Conservation (phyloP, 2,797 vertebrate species). For the Chaunax sp. region DNA sequence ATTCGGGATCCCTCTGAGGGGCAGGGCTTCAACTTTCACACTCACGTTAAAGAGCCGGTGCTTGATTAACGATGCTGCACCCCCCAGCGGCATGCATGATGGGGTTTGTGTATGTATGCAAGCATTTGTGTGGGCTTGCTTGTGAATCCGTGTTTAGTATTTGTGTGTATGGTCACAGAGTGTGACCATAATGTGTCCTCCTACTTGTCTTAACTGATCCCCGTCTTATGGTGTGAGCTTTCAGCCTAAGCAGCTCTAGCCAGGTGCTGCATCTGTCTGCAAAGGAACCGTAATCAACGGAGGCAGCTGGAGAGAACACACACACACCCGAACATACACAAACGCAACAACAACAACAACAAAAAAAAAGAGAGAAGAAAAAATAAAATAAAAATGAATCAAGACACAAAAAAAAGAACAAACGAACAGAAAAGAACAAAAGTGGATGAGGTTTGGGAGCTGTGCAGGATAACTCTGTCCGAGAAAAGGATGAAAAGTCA, state of each 20-base stretch:
- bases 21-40: constrained; percentile 87
- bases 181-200: constrained; percentile 92
- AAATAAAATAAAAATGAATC: constrained; percentile 72
- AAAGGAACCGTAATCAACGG: constrained; percentile 99
- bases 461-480: constrained; percentile 82
- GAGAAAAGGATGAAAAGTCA: constrained; percentile 84
- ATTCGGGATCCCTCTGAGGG: constrained; percentile 66
- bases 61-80: constrained; percentile 78
- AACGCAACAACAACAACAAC: constrained; percentile 40
- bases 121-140: constrained; percentile 34
- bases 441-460: constrained; percentile 91
- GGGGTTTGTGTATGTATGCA: constrained; percentile 71
- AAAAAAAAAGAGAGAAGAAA: constrained; percentile 54
- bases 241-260: constrained; percentile 99
- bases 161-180: constrained; percentile 90
- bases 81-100: constrained; percentile 85
- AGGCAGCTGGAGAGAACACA: constrained; percentile 93
- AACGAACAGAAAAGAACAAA: constrained; percentile 83
- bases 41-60: constrained; percentile 78
- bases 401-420: constrained; percentile 77
- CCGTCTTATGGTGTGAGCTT: constrained; percentile 99
- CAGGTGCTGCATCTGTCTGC: constrained; percentile 99
- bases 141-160: constrained; percentile 76
- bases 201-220: constrained; percentile 99
- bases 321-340: constrained; percentile 23